phyloP scores from a whole-genome alignment of 1,140 invertebrate genomes.

The Polyergus mexicanus region DNA sequence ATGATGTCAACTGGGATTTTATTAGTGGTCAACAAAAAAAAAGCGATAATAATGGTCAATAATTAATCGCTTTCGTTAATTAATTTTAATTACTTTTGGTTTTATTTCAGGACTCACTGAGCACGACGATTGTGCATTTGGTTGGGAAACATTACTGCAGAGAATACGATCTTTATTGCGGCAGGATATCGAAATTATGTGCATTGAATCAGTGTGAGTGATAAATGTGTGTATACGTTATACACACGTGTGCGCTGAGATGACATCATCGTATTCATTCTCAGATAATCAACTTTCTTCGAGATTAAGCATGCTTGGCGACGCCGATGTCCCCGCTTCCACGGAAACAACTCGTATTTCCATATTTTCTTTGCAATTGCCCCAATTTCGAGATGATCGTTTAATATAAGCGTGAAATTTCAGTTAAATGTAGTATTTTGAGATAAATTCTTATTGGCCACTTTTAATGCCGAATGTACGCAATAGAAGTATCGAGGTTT shows the following conservation, averaged over 20 bases:
- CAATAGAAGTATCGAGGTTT: not conserved
- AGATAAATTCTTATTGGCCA: not conserved
- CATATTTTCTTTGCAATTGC: not conserved
- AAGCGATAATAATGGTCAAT: too few relatives aligned
- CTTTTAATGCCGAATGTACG: not conserved
- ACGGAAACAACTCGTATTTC: not conserved
- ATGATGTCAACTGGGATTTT: too few relatives aligned
- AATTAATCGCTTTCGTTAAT: not conserved
- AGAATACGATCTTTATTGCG: slow-evolving; percentile 1
- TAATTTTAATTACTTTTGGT: not conserved
- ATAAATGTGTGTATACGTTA: not conserved
- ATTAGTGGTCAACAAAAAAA: too few relatives aligned
- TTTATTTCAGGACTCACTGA: not conserved
- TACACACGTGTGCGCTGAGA: not conserved
- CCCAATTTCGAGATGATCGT: not conserved
- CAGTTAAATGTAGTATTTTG: not conserved
- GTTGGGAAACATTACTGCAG: not conserved
- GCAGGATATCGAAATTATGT: slow-evolving; percentile 1
- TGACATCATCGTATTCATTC: slow-evolving; percentile 40
- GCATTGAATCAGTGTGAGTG: not conserved
- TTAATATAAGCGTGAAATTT: not conserved
- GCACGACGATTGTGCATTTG: too few relatives aligned
- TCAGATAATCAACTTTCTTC: not conserved
- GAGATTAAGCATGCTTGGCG: not conserved
- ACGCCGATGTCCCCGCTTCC: not conserved